Conservation (phyloP, 2,113 vertebrate genomes). For the Oryzias javanicus region DNA sequence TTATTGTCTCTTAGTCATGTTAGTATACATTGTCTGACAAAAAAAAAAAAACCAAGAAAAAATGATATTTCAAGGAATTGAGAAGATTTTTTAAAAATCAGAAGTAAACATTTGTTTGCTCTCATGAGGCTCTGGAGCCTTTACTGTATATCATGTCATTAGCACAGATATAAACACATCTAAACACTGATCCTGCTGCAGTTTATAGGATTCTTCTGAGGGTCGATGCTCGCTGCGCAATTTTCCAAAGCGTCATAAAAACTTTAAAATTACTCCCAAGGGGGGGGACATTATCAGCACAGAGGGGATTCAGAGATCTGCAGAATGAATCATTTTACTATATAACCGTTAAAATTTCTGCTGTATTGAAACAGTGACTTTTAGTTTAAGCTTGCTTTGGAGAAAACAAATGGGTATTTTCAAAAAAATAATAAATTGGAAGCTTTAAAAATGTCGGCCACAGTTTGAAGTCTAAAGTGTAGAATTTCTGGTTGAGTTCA, state of each 20-base stretch:
- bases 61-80: no score
- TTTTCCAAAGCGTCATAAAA: constrained; percentile 39
- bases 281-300: not conserved
- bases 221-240: constrained; percentile 10
- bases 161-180: constrained; percentile 30
- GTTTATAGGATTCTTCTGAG: constrained; percentile 6
- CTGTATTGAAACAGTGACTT: no score
- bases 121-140: constrained; percentile 15
- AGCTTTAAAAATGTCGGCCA: no score
- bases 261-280: constrained; percentile 10
- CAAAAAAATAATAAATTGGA: no score
- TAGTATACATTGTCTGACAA: not conserved
- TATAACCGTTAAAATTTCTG: no score
- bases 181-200: constrained; percentile 14
- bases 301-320: no score
- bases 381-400: no score
- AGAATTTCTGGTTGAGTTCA: no score
- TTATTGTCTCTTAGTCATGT: not conserved
- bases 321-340: no score
- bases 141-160: constrained; percentile 8
- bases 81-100: not conserved
- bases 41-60: not conserved
- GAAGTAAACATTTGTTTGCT: not conserved
- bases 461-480: no score
- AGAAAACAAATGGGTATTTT: no score